A percentile compares a stretch with the other conserved stretches of the same genome.
These are phyloP conservation scores for Drosophila arizonae DNA, from an alignment of 1,140 invertebrate species.

Conservation along the genomic window DNA sequence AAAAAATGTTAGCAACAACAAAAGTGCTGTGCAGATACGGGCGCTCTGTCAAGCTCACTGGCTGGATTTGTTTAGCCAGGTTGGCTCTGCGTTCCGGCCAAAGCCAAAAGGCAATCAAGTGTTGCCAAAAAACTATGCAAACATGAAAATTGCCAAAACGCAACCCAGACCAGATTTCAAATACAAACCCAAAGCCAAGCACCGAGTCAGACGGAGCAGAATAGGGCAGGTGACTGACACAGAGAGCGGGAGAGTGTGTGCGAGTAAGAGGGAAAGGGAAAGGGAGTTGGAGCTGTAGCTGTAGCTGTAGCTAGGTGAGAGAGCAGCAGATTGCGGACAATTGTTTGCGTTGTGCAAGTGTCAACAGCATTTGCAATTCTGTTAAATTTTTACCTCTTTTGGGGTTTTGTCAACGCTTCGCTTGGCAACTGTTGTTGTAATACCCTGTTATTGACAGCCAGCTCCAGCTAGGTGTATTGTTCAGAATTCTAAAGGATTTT, in stretches of 20 bases:
- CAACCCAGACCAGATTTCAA: slow-evolving; percentile 37
- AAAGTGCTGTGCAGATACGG: not conserved
- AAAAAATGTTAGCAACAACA: not conserved
- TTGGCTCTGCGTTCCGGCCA: slow-evolving; percentile 38
- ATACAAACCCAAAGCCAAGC: slow-evolving; percentile 36
- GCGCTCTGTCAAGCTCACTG: not conserved
- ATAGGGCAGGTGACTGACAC: not conserved
- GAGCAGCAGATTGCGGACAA: slow-evolving; percentile 57
- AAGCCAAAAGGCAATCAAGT: slow-evolving; percentile 75
- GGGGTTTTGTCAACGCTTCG: slow-evolving; percentile 41
- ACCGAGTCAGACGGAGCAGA: slow-evolving; percentile 5
- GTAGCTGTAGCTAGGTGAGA: slow-evolving; percentile 27
- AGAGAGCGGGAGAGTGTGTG: slow-evolving; percentile 1
- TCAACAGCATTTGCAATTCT: slow-evolving; percentile 80
- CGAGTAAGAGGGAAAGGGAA: not conserved
- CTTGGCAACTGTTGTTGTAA: slow-evolving; percentile 43
- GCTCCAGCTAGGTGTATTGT: not conserved
- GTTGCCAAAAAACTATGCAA: slow-evolving; percentile 74
- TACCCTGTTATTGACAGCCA: slow-evolving; percentile 25
- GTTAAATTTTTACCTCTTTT: slow-evolving; percentile 77
- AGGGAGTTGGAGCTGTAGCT: not conserved
- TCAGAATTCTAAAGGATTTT: not conserved
- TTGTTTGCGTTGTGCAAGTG: slow-evolving; percentile 79
- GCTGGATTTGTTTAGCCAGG: slow-evolving; percentile 19
- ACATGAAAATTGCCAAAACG: slow-evolving; percentile 67